These are phyloP conservation scores for Schizopygopsis pylzovi DNA, from an alignment of 2,797 vertebrate genomes.

Conservation along the genomic window DNA sequence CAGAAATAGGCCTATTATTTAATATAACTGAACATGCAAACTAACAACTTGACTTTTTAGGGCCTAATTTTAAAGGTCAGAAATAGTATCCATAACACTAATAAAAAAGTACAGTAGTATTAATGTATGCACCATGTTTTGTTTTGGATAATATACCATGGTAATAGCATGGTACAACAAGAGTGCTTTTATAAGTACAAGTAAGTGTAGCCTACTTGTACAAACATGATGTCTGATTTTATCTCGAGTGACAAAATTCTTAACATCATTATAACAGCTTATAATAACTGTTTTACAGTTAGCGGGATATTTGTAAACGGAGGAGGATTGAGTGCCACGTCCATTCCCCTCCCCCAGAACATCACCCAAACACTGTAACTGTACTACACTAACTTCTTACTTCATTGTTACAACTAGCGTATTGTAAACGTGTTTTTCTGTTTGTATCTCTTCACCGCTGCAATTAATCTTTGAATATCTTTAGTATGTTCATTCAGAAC, in stretches of 20 bases:
- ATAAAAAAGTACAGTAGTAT: neutral
- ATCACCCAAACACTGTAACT: constrained; percentile 7
- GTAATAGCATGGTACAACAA: neutral
- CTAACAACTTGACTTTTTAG: neutral
- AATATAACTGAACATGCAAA: neutral
- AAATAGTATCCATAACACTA: neutral
- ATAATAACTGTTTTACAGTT: constrained; percentile 10
- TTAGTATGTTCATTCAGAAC: neutral
- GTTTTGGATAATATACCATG: neutral
- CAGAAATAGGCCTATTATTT: neutral
- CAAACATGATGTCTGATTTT: neutral
- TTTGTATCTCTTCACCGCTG: neutral
- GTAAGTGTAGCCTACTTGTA: neutral
- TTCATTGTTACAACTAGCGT: neutral
- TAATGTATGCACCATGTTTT: too few relatives aligned
- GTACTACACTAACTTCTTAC: neutral
- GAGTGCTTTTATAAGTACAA: neutral
- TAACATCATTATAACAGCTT: neutral
- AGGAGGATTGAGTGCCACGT: constrained; percentile 42
- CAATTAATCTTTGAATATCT: neutral
- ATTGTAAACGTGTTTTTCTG: neutral
- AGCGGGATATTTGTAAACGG: neutral
- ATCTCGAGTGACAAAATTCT: neutral
- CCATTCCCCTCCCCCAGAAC: constrained; percentile 29
- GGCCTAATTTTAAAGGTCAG: neutral